Conservation (phyloP, 2,888 invertebrate species). For the Acronicta leporina region DNA sequence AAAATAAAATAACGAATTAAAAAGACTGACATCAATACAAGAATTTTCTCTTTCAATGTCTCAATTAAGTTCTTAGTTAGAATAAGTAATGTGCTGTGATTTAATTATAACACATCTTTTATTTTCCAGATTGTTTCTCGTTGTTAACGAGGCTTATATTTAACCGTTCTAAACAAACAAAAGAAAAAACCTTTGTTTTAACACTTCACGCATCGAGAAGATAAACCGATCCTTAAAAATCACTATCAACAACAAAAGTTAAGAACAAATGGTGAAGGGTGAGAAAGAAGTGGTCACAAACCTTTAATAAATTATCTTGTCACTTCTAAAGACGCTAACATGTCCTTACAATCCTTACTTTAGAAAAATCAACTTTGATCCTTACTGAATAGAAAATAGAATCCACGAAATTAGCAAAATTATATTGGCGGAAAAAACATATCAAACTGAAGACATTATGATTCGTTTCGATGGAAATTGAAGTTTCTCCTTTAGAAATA, state of each 20-base stretch:
- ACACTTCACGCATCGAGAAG: conserved; percentile 20
- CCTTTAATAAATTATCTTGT: conserved; percentile 77
- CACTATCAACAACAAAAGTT: conserved; percentile 56
- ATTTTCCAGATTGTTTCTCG: no score
- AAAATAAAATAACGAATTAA: no score
- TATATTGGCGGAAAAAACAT: conserved; percentile 30
- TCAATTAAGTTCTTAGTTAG: no score
- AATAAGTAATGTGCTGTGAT: no score
- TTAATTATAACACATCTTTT: no score
- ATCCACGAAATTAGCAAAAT: conserved; percentile 38
- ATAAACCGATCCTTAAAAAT: conserved; percentile 48
- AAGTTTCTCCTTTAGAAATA: conserved; percentile 51
- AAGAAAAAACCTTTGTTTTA: neutral
- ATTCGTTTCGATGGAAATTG: conserved; percentile 30
- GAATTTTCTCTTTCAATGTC: no score
- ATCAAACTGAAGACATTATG: conserved; percentile 57
- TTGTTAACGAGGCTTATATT: no score
- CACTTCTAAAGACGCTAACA: conserved; percentile 70
- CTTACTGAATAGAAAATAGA: conserved; percentile 44
- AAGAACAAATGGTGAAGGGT: conserved; percentile 69
- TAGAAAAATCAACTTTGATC: conserved; percentile 43
- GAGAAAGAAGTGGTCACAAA: conserved; percentile 70
- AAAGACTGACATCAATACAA: no score
- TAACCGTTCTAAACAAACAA: neutral
- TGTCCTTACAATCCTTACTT: conserved; percentile 36